Evolutionary conservation across 2,888 invertebrate genomes (phyloP).

Genomic region (Nomada flava): DNA sequence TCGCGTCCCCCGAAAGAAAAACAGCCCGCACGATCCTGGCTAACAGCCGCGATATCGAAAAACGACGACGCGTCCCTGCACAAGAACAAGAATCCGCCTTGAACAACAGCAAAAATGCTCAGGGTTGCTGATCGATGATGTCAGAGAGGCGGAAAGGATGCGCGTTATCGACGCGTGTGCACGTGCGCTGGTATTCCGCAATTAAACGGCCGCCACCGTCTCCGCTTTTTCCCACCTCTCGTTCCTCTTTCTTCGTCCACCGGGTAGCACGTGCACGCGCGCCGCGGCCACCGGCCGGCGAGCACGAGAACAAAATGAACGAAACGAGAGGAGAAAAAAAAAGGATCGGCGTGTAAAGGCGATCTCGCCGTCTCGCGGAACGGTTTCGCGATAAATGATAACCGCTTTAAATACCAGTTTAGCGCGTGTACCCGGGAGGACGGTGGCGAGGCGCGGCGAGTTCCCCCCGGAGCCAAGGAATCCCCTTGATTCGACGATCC

Average conservation of each 20-base stretch:
- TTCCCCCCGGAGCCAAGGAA: slow-evolving; percentile 32
- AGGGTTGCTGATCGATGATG: slow-evolving; percentile 71
- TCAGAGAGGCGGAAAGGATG: slow-evolving; percentile 64
- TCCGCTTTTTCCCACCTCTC: slow-evolving; percentile 9
- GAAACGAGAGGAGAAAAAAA: slow-evolving; percentile 50
- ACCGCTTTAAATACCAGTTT: slow-evolving; percentile 71
- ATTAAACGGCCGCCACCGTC: slow-evolving; percentile 60
- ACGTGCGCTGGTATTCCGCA: slow-evolving; percentile 71
- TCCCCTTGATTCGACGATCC: slow-evolving; percentile 42
- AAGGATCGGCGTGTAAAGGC: slow-evolving; percentile 38
- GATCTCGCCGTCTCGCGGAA: slow-evolving; percentile 56
- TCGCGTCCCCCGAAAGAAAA: slow-evolving; percentile 3
- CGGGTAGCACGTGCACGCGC: slow-evolving; percentile 63
- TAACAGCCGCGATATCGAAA: slow-evolving; percentile 52
- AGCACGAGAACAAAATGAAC: slow-evolving; percentile 43
- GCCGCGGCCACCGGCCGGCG: slow-evolving; percentile 30
- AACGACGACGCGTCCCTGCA: slow-evolving; percentile 38
- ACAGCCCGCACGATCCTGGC: slow-evolving; percentile 25
- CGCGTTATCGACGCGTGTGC: slow-evolving; percentile 70
- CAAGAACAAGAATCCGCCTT: slow-evolving; percentile 33
- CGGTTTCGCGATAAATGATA: slow-evolving; percentile 69
- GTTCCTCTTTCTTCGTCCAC: slow-evolving; percentile 14
- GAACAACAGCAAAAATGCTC: slow-evolving; percentile 52
- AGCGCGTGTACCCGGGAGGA: slow-evolving; percentile 58
- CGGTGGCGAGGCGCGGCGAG: not conserved